Evolutionary conservation across 2,888 invertebrate genomes (phyloP), one percentile per base, ranked within the genome.

Genomic region (Apodemia zela): DNA sequence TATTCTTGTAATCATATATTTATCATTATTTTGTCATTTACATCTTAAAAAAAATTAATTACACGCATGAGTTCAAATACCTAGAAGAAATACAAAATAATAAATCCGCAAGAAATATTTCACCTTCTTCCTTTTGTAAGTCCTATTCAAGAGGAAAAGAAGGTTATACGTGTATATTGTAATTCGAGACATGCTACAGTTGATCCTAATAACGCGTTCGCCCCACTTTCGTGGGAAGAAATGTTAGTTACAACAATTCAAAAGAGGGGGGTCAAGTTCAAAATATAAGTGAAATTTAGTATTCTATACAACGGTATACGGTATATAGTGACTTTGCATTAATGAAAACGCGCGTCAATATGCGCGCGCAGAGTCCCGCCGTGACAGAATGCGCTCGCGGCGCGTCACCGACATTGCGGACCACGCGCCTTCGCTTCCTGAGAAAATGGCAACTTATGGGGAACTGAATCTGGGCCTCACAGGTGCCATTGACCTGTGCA

Each of bases 391-490:
- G 89, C 84, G 82, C 79, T 75, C 77, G 79, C 75, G 73, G 64
- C 72, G 73, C 79, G 80, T 76, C 72, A 73, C 64, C 72, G 65
- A 69, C 72, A 70, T 67, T 65, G 66, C 67, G 67, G 47, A 68
- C 72, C 70, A 72, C 71, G 73, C 76, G 71, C 69, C 73, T 69
- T 73, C 80, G 83, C 82, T 89, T 90, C 90, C 87, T 86, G 84
- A 87, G 89, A 90, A 89, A 89, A 89, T 88, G 81, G 87, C 89
- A 87, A 89, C 83, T 89, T 89, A 88, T 84, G 83, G 85, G 87
- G 86, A 87, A 87, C 82, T 86, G 84, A 89, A 89, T 87, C 88
- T 87, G 87, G 85, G 83, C 77, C 82, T 85, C 79, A 70, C 81
- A 78, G 81, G 87, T 87, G 88, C 84, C 87, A 82, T 82, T 88